A percentile compares a stretch with the other conserved stretches of the same genome.
phyloP scores from a whole-genome alignment of 2,797 vertebrate species.

The Phylloscopus collybita region DNA sequence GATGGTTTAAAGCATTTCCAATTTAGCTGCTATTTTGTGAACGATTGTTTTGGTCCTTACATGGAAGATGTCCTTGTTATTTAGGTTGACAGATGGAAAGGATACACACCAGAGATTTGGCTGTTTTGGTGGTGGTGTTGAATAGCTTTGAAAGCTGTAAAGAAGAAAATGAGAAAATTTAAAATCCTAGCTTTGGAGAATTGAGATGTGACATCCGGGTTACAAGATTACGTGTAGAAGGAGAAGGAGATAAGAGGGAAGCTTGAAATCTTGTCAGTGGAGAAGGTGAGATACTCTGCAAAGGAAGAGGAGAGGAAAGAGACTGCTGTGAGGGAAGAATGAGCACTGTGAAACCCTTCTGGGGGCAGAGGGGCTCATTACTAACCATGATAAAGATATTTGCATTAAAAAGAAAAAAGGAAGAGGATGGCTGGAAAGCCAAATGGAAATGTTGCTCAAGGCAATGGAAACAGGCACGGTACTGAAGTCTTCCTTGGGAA shows the following conservation, averaged over 20 bases:
- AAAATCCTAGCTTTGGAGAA: neutral
- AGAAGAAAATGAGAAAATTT: neutral
- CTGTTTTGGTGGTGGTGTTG: neutral
- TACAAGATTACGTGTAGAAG: neutral
- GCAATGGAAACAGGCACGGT: neutral
- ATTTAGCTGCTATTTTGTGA: neutral
- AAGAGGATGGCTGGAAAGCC: neutral
- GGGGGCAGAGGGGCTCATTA: neutral
- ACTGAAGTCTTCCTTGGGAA: neutral
- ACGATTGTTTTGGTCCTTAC: neutral
- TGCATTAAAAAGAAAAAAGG: neutral
- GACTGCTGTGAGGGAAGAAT: neutral
- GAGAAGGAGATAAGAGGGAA: neutral
- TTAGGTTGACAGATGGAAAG: neutral
- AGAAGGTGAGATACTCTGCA: neutral
- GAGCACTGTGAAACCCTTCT: neutral
- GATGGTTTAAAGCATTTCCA: slow-evolving; percentile 27
- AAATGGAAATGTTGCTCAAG: neutral
- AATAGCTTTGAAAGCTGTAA: slow-evolving; percentile 5
- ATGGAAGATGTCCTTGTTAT: neutral
- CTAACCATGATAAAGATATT: neutral
- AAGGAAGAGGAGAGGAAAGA: neutral
- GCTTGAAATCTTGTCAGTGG: neutral
- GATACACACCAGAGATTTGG: neutral
- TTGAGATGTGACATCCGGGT: neutral